Base-by-base conservation (phyloP, 2,113 vertebrate species). In the Phylloscopus trochiloides region DNA sequence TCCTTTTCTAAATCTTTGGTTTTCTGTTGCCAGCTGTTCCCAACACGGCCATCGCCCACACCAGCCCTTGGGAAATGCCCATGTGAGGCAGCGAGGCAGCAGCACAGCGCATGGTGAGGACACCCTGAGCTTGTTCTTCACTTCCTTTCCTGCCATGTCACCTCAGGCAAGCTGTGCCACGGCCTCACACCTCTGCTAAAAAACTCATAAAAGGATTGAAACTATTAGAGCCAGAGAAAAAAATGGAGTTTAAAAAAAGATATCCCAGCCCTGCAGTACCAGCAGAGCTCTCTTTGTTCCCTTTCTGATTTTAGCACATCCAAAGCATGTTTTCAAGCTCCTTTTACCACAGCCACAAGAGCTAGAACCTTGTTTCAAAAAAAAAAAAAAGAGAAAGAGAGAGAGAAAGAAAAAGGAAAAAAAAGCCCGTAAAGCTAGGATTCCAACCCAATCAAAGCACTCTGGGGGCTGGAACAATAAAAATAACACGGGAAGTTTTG, bases 21-120 rank as follows among this genome's bases (percentile, higher is more conserved):
- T n/a, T 73, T 54, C 43, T n/a, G 17, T 24, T 61, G 22, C 14
- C n/a, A 77, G 1, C 38, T 50, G 14, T 57, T 72, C 8, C 8
- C 3, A 5, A 4, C 0, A 3, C 0, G 2, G 45, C 13, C 19
- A n/a, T 4, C 0, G 1, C 28, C 67, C 3, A 1, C 45, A 34
- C 7, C 21, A 32, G 76, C 24, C 40, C 34, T 15, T 34, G 32
- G 18, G 68, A 91, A 74, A 55, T 10, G 31, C 25, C 48, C 2
- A 0, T 1, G 20, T 7, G 34, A 82, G 52, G 34, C 55, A 54
- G 68, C 0, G 0, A 32, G 51, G 45, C 20, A 8, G 43, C 9
- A 8, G 55, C 40, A 66, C 16, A 13, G 32, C 18, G 29, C 0
- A 0, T 6, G 22, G 14, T 0, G 0, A 61, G 16, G 47, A 76